Evolutionary conservation across 2,888 invertebrate genomes (phyloP).

Genomic region (Dynastes tityus): DNA sequence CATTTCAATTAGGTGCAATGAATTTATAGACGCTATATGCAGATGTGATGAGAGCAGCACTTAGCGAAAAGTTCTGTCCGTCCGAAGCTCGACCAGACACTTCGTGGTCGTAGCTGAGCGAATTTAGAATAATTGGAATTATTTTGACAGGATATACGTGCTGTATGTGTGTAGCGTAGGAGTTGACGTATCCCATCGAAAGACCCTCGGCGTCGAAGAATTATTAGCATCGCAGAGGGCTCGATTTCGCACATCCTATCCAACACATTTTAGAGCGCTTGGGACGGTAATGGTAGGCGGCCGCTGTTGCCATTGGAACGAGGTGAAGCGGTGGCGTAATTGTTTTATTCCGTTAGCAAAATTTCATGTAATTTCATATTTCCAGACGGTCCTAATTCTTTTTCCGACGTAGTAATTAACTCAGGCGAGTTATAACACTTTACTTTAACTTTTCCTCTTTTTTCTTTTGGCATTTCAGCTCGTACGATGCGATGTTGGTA

Average conservation of each 20-base stretch:
- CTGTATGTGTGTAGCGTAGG: neutral
- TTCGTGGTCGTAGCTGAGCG: constrained; percentile 6
- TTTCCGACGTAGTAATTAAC: constrained; percentile 11
- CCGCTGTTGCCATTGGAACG: neutral
- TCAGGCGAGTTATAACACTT: neutral
- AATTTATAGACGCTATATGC: constrained; percentile 54
- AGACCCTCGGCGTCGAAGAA: constrained; percentile 21
- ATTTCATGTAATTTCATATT: constrained; percentile 23
- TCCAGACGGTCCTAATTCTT: constrained; percentile 17
- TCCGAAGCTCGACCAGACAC: constrained; percentile 12
- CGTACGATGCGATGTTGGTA: neutral
- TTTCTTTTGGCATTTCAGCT: neutral
- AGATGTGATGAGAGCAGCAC: constrained; percentile 50
- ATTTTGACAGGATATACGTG: constrained; percentile 38
- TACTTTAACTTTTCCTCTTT: no score
- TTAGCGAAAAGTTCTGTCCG: constrained; percentile 30
- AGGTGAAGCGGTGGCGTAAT: neutral
- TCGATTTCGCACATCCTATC: constrained; percentile 21
- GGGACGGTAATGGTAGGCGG: neutral
- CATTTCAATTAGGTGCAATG: constrained; percentile 55
- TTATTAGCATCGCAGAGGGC: constrained; percentile 20
- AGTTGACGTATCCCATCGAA: constrained; percentile 24
- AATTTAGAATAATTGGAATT: constrained; percentile 32
- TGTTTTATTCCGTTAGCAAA: constrained; percentile 25
- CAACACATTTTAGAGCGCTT: neutral